phyloP scores from a whole-genome alignment of 2,888 invertebrate genomes.

The Agonopterix alstromeriana region DNA sequence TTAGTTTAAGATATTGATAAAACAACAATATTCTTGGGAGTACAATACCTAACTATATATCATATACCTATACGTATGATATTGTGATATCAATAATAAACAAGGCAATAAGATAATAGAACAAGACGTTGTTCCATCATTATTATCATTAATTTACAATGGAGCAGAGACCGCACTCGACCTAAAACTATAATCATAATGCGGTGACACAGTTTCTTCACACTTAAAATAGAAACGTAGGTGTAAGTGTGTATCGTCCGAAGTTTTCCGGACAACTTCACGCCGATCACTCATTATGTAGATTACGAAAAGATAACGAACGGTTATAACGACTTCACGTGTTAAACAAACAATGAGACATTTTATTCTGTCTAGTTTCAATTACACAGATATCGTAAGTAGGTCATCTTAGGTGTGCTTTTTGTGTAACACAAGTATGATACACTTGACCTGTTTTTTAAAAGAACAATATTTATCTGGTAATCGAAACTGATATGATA shows the following conservation, averaged over 20 bases:
- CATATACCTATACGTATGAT: not conserved
- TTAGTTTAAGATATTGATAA: not conserved
- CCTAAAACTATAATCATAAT: slow-evolving; percentile 35
- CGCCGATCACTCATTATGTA: slow-evolving; percentile 10
- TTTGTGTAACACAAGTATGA: not conserved
- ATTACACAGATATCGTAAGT: too few species aligned
- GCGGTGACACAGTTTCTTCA: slow-evolving; percentile 18
- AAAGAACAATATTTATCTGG: too few species aligned
- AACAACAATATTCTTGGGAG: not conserved
- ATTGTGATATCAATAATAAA: slow-evolving; percentile 47
- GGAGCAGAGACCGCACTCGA: slow-evolving; percentile 42
- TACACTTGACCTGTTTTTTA: not conserved
- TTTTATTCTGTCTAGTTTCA: not conserved
- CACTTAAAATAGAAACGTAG: slow-evolving; percentile 5
- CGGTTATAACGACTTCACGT: slow-evolving; percentile 5
- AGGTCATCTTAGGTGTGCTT: too few species aligned
- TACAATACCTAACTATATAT: slow-evolving; percentile 4
- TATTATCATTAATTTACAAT: slow-evolving; percentile 52
- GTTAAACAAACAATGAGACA: slow-evolving; percentile 5
- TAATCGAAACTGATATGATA: too few species aligned
- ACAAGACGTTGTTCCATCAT: slow-evolving; percentile 39
- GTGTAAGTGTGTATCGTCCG: slow-evolving; percentile 3
- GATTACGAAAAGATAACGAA: slow-evolving; percentile 12
- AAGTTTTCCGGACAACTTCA: slow-evolving; percentile 6
- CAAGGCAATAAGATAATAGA: slow-evolving; percentile 43